Evolutionary conservation across 2,797 vertebrate species (phyloP).

Genomic region (Pitangus sulphuratus): DNA sequence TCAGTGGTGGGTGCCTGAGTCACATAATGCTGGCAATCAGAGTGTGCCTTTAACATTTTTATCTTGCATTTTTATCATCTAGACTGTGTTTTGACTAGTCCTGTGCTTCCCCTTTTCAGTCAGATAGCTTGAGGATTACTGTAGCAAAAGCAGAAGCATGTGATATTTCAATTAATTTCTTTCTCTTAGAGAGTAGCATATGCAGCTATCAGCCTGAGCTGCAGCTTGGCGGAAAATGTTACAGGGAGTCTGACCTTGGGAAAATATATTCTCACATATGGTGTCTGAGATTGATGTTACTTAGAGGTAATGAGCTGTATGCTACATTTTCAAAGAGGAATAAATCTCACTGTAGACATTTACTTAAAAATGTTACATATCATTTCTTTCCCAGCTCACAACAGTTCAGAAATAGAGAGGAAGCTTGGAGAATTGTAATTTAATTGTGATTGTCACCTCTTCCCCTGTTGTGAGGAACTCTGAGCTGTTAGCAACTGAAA

Average conservation of each 20-base stretch:
- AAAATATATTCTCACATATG: not conserved
- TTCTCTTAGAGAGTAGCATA: not conserved
- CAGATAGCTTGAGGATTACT: constrained; percentile 20
- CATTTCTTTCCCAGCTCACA: not conserved
- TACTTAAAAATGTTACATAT: not conserved
- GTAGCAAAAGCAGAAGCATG: not conserved
- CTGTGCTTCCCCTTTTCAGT: constrained; percentile 14
- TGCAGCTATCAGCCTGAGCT: not conserved
- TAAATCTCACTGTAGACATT: not conserved
- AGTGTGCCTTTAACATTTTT: not conserved
- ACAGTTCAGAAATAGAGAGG: not conserved
- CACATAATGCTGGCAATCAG: rapidly evolving
- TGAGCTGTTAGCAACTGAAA: not conserved
- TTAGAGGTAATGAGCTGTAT: constrained; percentile 5
- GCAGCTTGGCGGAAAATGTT: not conserved
- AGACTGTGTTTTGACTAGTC: not conserved
- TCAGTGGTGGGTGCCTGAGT: rapidly evolving
- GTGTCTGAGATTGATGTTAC: not conserved
- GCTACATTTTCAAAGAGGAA: constrained; percentile 16
- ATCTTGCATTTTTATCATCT: not conserved
- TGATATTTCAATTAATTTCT: not conserved
- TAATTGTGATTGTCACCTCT: not conserved
- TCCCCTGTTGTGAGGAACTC: not conserved
- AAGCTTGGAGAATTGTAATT: not conserved
- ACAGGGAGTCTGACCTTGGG: not conserved